Conservation (phyloP, 1,140 invertebrate genomes). For the Drosophila subobscura region DNA sequence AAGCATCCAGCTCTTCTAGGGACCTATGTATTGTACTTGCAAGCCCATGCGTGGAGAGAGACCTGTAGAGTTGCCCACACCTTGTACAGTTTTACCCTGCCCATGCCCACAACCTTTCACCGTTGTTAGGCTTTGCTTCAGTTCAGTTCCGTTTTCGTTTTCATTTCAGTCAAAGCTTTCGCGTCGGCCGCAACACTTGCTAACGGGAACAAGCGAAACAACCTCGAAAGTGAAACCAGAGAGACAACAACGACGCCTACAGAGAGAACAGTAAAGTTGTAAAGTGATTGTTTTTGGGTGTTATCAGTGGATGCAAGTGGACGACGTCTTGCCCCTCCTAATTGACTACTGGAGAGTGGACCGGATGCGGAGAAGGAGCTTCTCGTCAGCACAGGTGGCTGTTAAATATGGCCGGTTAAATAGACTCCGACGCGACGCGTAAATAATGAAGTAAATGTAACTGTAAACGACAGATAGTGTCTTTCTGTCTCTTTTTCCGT, state of each 20-base stretch:
- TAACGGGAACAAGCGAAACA: slow-evolving; percentile 50
- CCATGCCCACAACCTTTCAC: neutral
- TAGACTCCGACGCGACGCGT: slow-evolving; percentile 35
- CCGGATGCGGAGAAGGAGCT: slow-evolving; percentile 28
- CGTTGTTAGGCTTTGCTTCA: slow-evolving; percentile 3
- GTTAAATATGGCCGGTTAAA: slow-evolving; percentile 31
- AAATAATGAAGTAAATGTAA: slow-evolving; percentile 32
- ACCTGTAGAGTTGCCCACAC: no score
- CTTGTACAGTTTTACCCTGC: slow-evolving; percentile 2
- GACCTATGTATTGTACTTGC: no score
- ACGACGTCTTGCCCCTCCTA: slow-evolving; percentile 16
- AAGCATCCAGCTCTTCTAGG: no score
- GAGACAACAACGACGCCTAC: slow-evolving; percentile 12
- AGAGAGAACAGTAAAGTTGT: slow-evolving; percentile 1
- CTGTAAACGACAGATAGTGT: slow-evolving; percentile 19
- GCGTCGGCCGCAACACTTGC: slow-evolving; percentile 69
- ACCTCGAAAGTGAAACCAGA: slow-evolving; percentile 25
- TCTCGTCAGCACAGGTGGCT: slow-evolving; percentile 43
- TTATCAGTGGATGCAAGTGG: slow-evolving; percentile 41
- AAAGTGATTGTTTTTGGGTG: slow-evolving; percentile 43
- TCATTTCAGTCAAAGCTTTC: slow-evolving; percentile 76
- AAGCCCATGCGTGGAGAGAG: no score
- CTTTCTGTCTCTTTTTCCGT: slow-evolving; percentile 3
- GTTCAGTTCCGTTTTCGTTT: slow-evolving; percentile 24
- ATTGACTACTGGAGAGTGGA: slow-evolving; percentile 11